Evolutionary conservation across 2,888 invertebrate genomes (phyloP), one percentile per base, ranked within the genome.

Genomic region (Morpho deidamia): DNA sequence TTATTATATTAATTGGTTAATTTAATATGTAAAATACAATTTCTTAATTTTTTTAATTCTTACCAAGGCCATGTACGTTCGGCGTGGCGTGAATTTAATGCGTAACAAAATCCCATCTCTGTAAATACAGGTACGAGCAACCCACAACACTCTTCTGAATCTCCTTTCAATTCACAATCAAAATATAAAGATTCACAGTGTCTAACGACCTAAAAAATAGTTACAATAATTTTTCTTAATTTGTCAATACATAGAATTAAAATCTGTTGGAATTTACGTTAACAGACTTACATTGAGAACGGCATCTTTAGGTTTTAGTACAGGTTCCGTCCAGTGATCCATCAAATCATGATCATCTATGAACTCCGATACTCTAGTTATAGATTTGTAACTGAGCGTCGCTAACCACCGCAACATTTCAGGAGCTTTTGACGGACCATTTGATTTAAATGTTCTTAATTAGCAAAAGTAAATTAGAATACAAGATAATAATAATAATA

Each of bases 41-140:
- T 37, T 37, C 0, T 7, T 10, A 7, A 8, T 34, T 33, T 40
- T 35, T 35, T 12, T 7, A n/a, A 33, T 35, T 12, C 48, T 76
- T 78, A 92, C 92, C 91, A 90, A 8, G 91, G 90, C 91, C 91
- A 91, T 3, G 67, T 71, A 63, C 74, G 84, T 64, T 92, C 91
- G 39, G 92, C 90, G 65, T 92, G 91, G 60, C 86, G 77, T 0
- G 92, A 91, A 71, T 95, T 95, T 69, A 95, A 95, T 9, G 92
- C 91, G 68, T 93, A 94, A 69, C 95, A 95, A 68, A 93, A 93
- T 2, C 95, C 95, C 76, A 92, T 91, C 75, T 95, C 95, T 0
- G 95, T 94, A 64, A 94, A 93, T n/a, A 94, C 91, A 0, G 94
- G 93, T 53, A 90, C 85, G 47, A 95, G 92, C 54, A 91, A 83